Conservation (phyloP, 2,797 vertebrate species). For the Squalus acanthias region DNA sequence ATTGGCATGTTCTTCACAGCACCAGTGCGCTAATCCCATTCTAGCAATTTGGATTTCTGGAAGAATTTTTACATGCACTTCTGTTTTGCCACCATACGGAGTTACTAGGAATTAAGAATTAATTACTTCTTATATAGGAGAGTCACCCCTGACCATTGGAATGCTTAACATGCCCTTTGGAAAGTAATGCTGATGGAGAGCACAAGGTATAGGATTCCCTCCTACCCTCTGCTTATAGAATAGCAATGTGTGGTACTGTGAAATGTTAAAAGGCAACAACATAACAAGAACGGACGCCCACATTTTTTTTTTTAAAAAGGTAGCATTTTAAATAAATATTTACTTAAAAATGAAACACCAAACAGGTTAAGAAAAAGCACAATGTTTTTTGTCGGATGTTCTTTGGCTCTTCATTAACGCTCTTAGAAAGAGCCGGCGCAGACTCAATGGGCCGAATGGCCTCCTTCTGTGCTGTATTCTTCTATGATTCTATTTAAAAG, state of each 20-base stretch:
- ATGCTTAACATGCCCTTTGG: neutral
- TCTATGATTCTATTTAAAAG: neutral
- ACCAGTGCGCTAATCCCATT: neutral
- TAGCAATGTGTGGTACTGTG: neutral
- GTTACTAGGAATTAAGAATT: neutral
- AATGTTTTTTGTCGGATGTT: neutral
- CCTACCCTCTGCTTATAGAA: neutral
- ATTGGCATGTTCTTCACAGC: neutral
- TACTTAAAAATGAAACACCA: neutral
- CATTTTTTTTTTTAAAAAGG: neutral
- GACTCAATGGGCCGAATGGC: too few relatives aligned
- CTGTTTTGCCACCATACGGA: neutral
- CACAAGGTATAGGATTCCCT: neutral
- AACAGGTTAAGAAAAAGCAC: neutral
- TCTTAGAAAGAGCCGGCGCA: neutral
- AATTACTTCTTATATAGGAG: neutral
- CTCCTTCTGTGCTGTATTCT: neutral
- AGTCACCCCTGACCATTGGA: neutral
- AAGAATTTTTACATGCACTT: neutral
- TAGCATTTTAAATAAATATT: neutral
- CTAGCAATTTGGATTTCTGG: neutral
- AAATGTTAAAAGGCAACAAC: neutral
- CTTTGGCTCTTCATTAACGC: neutral
- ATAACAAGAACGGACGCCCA: neutral
- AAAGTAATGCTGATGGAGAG: neutral